Conservation (phyloP, 2,888 invertebrate genomes). For the Athalia circularis region DNA sequence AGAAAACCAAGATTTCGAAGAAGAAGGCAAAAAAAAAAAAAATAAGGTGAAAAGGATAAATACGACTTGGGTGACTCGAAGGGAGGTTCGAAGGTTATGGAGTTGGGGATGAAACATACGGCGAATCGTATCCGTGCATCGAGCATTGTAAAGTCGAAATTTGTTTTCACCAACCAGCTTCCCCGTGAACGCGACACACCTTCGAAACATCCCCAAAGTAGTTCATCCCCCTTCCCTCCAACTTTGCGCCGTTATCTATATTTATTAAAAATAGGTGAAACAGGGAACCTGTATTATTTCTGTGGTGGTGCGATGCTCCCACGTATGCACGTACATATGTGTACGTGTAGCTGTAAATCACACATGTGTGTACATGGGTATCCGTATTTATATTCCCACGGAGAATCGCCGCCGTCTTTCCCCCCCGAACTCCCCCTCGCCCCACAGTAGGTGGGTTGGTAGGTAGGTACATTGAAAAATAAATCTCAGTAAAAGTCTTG, state of each 20-base stretch:
- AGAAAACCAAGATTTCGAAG: background rate
- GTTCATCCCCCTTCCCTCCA: background rate
- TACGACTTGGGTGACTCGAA: constrained; percentile 33
- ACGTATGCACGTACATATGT: background rate
- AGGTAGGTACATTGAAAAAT: constrained; percentile 60
- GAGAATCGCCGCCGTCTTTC: constrained; percentile 54
- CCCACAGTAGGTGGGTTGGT: background rate
- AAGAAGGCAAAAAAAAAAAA: constrained; percentile 16
- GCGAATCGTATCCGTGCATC: constrained; percentile 8
- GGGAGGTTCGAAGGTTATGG: constrained; percentile 24
- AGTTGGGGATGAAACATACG: background rate
- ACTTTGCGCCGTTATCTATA: constrained; percentile 2
- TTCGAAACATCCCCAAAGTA: too few species aligned
- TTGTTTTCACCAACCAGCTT: constrained; percentile 51
- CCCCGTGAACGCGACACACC: background rate
- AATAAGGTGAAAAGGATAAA: constrained; percentile 29
- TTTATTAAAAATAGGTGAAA: background rate
- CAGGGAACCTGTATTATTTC: background rate
- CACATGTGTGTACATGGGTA: background rate
- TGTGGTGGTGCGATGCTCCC: background rate
- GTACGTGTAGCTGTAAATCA: background rate
- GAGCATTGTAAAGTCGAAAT: constrained; percentile 56
- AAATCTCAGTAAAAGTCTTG: constrained; percentile 64
- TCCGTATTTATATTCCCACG: constrained; percentile 52
- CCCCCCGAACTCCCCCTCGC: background rate